phyloP scores from a whole-genome alignment of 2,113 vertebrate species.

The Alligator mississippiensis region DNA sequence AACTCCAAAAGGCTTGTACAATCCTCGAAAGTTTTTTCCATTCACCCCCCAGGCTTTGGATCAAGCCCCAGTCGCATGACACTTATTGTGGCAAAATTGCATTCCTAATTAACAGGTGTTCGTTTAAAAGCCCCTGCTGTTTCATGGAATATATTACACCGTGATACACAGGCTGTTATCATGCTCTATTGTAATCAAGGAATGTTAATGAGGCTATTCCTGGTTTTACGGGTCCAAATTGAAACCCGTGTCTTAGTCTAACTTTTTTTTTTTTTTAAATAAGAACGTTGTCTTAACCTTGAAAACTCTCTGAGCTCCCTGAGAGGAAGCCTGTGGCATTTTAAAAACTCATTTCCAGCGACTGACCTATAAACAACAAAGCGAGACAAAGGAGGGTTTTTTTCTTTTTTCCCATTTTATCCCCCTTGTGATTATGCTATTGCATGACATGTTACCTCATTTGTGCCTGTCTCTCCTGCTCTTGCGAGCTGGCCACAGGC shows the following conservation, averaged over 20 bases:
- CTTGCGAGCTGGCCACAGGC: rapidly evolving
- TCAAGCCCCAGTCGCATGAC: rapidly evolving
- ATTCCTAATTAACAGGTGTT: not conserved
- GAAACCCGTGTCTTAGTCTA: rapidly evolving
- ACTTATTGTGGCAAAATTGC: not conserved
- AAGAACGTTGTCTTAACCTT: not conserved
- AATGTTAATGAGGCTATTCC: not conserved
- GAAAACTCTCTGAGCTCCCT: not conserved
- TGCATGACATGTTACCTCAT: rapidly evolving
- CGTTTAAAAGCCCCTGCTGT: not conserved
- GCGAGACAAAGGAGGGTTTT: not conserved
- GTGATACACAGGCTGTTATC: not conserved
- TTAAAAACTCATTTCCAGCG: not conserved
- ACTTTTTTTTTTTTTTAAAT: not conserved
- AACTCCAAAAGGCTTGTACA: not conserved
- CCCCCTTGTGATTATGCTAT: rapidly evolving
- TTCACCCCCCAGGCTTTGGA: not conserved
- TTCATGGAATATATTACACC: rapidly evolving
- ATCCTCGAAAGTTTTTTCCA: not conserved
- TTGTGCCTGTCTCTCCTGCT: rapidly evolving
- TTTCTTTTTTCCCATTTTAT: not conserved
- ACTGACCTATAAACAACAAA: not conserved
- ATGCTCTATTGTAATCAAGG: not conserved
- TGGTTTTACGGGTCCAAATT: not conserved
- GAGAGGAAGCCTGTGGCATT: not conserved